A percentile compares a stretch with the other conserved stretches of the same genome.
These are phyloP conservation scores for Tethya wilhelma DNA, from an alignment of 37 sponge, comb jelly and placozoan species.

Conservation along the genomic window DNA sequence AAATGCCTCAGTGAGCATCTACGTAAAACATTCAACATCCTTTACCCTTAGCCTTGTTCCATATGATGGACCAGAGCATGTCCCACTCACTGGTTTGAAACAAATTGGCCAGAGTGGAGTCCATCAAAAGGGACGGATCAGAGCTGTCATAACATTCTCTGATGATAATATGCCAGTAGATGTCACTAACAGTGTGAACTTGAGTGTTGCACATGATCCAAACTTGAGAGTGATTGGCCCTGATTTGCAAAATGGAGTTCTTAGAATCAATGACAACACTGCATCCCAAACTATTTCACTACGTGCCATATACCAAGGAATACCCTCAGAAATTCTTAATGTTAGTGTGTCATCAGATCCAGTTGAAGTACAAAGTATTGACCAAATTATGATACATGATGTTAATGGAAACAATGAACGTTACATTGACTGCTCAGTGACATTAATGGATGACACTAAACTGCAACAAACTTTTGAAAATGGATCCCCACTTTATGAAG, in stretches of 20 bases:
- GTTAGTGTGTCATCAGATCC: not conserved
- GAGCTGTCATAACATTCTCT: not conserved
- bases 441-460: conserved; percentile 7
- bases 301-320: not conserved
- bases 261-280: too few species aligned
- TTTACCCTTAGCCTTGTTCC: not conserved
- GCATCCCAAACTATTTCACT: not conserved
- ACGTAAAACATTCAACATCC: not conserved
- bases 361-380: conserved; percentile 3
- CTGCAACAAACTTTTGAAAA: conserved; percentile 32
- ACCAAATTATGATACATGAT: too few species aligned
- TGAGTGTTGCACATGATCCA: not conserved
- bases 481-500: conserved; percentile 36
- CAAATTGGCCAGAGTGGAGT: conserved; percentile 30
- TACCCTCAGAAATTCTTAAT: not conserved
- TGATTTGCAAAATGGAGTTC: too few species aligned
- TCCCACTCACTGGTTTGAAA: not conserved
- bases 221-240: not conserved
- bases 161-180: conserved; percentile 7
- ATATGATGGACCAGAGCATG: not conserved
- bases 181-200: conserved; percentile 9
- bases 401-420: not conserved
- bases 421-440: conserved; percentile 34
- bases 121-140: conserved; percentile 31
- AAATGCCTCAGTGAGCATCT: not conserved